These are phyloP conservation scores for Mechanitis messenoides DNA, from an alignment of 2,888 invertebrate species.

Conservation along the genomic window DNA sequence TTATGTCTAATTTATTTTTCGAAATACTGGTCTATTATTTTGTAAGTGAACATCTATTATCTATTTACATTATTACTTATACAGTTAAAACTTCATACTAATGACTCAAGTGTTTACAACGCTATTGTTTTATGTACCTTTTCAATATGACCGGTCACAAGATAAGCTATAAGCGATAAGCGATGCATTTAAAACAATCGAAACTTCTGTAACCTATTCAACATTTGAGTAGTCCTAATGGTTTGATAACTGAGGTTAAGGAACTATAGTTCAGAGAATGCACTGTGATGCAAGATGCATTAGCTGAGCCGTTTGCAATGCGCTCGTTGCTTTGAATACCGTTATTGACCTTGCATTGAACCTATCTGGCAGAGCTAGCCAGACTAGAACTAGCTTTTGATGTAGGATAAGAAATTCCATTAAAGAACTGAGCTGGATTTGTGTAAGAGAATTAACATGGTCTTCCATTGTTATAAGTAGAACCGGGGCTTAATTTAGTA, in stretches of 20 bases:
- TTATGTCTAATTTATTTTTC: slow-evolving; percentile 6
- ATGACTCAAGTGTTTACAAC: slow-evolving; percentile 34
- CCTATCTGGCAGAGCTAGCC: slow-evolving; percentile 30
- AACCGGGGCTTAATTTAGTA: no score
- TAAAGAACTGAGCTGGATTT: slow-evolving; percentile 20
- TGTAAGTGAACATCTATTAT: background rate
- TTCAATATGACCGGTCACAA: slow-evolving; percentile 52
- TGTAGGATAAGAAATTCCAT: slow-evolving; percentile 23
- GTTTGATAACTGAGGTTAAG: slow-evolving; percentile 51
- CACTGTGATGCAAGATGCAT: slow-evolving; percentile 56
- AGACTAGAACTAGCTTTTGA: slow-evolving; percentile 21
- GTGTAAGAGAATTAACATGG: background rate
- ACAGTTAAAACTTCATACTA: slow-evolving; percentile 13
- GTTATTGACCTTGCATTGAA: slow-evolving; percentile 60
- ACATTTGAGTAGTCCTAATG: slow-evolving; percentile 43
- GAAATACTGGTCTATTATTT: slow-evolving; percentile 5
- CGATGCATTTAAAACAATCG: slow-evolving; percentile 54
- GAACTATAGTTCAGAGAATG: slow-evolving; percentile 44
- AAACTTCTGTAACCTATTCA: slow-evolving; percentile 37
- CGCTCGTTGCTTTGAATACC: slow-evolving; percentile 53
- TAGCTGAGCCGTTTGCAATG: slow-evolving; percentile 52
- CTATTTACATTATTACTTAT: slow-evolving; percentile 3
- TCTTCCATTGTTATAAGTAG: background rate
- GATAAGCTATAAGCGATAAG: slow-evolving; percentile 64
- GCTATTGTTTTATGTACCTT: slow-evolving; percentile 36